Conservation (phyloP, 2,797 vertebrate genomes). For the Brachyrhaphis roseni region DNA sequence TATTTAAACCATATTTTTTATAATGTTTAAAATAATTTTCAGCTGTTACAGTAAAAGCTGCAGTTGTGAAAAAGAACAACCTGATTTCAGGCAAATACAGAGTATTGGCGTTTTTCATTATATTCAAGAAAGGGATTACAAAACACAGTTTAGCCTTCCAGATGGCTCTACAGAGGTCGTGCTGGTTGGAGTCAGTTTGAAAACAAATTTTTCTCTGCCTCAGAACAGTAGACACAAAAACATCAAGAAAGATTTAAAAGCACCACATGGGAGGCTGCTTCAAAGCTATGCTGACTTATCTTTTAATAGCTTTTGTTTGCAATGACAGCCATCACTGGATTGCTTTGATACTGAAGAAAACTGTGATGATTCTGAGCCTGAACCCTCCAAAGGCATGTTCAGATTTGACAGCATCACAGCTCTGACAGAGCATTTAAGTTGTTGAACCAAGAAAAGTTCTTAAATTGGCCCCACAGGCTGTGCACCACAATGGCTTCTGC, state of each 20-base stretch:
- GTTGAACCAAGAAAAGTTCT: constrained; percentile 23
- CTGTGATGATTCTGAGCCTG: background rate
- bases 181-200: background rate
- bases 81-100: background rate
- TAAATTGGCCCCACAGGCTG: constrained; percentile 17
- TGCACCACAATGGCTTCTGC: constrained; percentile 1
- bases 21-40: background rate
- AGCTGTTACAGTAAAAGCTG: background rate
- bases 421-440: background rate
- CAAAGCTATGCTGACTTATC: constrained; percentile 8
- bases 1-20: background rate
- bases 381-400: background rate
- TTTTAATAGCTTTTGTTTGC: constrained; percentile 13
- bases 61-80: background rate
- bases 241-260: constrained; percentile 13
- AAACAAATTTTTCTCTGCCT: background rate
- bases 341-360: constrained; percentile 13
- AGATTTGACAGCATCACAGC: background rate
- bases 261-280: background rate
- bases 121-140: background rate
- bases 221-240: constrained; percentile 6
- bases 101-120: background rate
- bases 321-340: background rate
- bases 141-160: background rate
- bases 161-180: background rate